Evolutionary conservation across 2,888 invertebrate genomes (phyloP), one percentile per base, ranked within the genome.

Genomic region (Polymixis flavicincta): DNA sequence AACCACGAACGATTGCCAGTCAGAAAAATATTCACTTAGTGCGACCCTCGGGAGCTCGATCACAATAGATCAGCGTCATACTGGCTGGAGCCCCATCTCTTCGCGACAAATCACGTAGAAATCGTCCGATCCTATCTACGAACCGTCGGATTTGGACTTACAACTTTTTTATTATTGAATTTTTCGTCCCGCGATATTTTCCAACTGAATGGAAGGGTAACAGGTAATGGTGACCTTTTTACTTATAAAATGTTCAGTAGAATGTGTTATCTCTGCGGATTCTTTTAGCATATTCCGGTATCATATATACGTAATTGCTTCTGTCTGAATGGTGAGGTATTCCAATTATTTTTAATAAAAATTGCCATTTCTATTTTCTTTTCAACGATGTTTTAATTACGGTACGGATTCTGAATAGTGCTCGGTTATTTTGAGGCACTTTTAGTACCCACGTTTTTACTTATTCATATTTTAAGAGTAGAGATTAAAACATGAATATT

Each of bases 1-100:
- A 85, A 82, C 80, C 70, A 72, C 77, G 73, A 74, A 72, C 83
- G 84, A 81, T 83, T 85, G 82, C 66, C 42, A 81, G 71, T 63
- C 76, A 83, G 82, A 91, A 91, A 92, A 92, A 93, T 93, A 94
- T 93, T 92, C 92, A 92, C 91, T 92, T 91, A 91, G 87, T 85
- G 84, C 83, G 82, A 84, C 89, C 88, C 76, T 57, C 37, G 76
- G 70, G 81, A 74, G 57, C 76, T 84, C 83, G 85, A 88, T 89
- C 88, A 92, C 92, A 91, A 94, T 94, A 92, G 91, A 92, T 93
- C 92, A 92, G 87, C 85, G 87, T 78, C 88, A 90, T 89, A 88
- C 90, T 86, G 84, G 83, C 88, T 87, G 81, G 88, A 88, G 85
- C 80, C 88, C 89, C 88, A 92, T 90, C 89, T 90, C 88, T 87